Evolutionary conservation across 1,140 invertebrate species (phyloP).

Genomic region (Sitophilus oryzae): DNA sequence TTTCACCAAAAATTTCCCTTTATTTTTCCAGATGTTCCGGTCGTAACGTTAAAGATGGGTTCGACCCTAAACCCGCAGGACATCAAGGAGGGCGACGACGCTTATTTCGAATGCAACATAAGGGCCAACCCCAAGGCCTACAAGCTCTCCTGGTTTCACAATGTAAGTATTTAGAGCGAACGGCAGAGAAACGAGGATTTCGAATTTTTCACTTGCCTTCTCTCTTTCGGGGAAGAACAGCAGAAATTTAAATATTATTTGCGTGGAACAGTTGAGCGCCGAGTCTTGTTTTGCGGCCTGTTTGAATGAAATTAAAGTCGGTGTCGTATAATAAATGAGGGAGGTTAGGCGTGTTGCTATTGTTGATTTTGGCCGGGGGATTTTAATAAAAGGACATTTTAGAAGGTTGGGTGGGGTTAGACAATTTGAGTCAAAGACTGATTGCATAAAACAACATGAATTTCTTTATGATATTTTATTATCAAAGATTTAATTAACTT

Average conservation of each 20-base stretch:
- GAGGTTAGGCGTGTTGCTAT: conserved; percentile 6
- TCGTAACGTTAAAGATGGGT: conserved; percentile 74
- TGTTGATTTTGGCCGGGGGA: conserved; percentile 1
- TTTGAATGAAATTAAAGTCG: conserved; percentile 24
- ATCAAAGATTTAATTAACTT: too few species aligned
- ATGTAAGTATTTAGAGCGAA: conserved; percentile 57
- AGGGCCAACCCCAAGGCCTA: conserved; percentile 77
- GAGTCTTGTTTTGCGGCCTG: conserved; percentile 12
- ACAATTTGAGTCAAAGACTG: too few species aligned
- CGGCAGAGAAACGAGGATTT: background rate
- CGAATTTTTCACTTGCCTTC: background rate
- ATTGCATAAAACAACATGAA: too few species aligned
- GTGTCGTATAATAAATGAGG: conserved; percentile 21
- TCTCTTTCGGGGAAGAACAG: background rate
- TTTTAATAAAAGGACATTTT: conserved; percentile 12
- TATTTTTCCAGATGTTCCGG: conserved; percentile 68
- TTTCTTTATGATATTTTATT: too few species aligned
- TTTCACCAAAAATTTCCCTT: too few species aligned
- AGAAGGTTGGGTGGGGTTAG: too few species aligned
- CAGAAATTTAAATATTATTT: conserved; percentile 32
- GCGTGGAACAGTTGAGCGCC: conserved; percentile 6
- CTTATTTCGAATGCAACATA: conserved; percentile 89
- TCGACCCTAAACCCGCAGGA: conserved; percentile 78
- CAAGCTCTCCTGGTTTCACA: conserved; percentile 79
- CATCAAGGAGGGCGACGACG: conserved; percentile 86